Conservation (phyloP, 2,888 invertebrate genomes). For the Tinea pellionella region DNA sequence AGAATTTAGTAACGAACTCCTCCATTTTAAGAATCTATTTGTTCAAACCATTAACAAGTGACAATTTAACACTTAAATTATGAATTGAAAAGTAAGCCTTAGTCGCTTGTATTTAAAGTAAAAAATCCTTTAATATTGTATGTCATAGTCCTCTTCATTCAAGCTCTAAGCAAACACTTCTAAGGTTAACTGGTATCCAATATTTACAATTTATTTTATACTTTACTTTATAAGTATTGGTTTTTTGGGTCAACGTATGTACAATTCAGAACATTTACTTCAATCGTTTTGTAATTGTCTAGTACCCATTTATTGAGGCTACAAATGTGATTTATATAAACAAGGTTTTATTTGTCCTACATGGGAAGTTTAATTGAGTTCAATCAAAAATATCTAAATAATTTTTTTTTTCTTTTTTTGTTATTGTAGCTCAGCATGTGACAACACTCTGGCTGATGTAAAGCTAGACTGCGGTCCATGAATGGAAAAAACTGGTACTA, state of each 20-base stretch:
- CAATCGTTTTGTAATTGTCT: background rate
- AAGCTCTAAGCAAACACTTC: background rate
- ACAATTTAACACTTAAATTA: background rate
- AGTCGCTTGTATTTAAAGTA: background rate
- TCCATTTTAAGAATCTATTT: background rate
- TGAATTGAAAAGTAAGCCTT: background rate
- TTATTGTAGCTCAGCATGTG: too few species aligned
- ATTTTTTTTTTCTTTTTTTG: too few species aligned
- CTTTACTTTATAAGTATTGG: background rate
- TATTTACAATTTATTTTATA: background rate
- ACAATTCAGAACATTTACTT: background rate
- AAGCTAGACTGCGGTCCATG: too few species aligned
- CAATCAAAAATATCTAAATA: too few species aligned
- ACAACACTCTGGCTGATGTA: too few species aligned
- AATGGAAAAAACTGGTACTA: too few species aligned
- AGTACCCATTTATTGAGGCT: background rate
- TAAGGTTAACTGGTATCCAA: slow-evolving; percentile 4
- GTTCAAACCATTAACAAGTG: background rate
- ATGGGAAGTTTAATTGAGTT: too few species aligned
- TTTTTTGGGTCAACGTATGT: background rate
- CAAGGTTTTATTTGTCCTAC: too few species aligned
- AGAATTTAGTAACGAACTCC: background rate
- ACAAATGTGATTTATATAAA: too few species aligned
- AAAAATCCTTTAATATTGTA: background rate
- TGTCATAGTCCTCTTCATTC: background rate